Percentiles rank a stretch among this genome's conserved stretches.
Conservation (phyloP, 2,888 invertebrate genomes). For the Meliscaeva auricollis region DNA sequence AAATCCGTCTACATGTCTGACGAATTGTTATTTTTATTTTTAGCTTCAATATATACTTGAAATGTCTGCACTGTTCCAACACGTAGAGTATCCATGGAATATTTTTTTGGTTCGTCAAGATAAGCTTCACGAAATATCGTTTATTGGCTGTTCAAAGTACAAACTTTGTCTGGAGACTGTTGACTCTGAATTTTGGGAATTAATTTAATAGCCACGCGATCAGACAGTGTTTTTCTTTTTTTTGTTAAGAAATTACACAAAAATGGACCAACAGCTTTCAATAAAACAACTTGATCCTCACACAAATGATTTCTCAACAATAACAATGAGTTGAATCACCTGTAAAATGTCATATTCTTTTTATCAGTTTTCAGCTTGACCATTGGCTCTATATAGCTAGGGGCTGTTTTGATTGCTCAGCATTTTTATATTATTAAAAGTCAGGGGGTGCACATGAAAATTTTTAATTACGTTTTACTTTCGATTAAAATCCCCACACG, state of each 20-base stretch:
- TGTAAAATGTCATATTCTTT: conserved; percentile 40
- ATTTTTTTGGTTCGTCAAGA: conserved; percentile 5
- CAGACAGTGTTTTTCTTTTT: background rate
- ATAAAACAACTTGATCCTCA: background rate
- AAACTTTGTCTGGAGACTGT: background rate
- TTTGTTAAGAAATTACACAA: no score
- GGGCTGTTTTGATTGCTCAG: conserved; percentile 4
- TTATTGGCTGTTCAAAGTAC: conserved; percentile 4
- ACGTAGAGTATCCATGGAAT: background rate
- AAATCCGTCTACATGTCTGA: conserved; percentile 1
- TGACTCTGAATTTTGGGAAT: background rate
- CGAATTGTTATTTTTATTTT: background rate
- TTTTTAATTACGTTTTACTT: conserved; percentile 19
- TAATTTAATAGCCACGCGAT: background rate
- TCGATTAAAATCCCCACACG: conserved; percentile 9
- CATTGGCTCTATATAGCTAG: background rate
- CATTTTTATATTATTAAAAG: background rate
- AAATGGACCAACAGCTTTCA: background rate
- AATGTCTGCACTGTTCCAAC: background rate
- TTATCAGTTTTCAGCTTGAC: conserved; percentile 47
- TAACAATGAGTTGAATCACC: conserved; percentile 68
- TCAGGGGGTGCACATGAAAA: background rate
- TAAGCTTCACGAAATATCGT: background rate
- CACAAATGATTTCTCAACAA: background rate
- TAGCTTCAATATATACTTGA: background rate